A percentile compares a stretch with the other conserved stretches of the same genome.
These are phyloP conservation scores for Hydrotaea cyrtoneurina DNA, from an alignment of 2,888 invertebrate genomes.

Conservation along the genomic window DNA sequence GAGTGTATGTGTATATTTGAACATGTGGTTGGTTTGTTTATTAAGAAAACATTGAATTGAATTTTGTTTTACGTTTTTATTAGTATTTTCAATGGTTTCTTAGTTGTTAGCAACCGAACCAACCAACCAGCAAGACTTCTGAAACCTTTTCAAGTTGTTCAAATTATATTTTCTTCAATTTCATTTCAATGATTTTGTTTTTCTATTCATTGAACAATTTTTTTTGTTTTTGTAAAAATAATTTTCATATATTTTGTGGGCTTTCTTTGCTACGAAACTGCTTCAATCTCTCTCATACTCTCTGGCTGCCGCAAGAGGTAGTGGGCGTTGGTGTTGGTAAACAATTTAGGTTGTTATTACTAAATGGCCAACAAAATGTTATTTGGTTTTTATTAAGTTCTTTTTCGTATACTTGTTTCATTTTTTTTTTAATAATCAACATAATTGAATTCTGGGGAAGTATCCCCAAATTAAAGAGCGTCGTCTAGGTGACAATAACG, in stretches of 20 bases:
- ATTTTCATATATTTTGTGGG: conserved; percentile 2
- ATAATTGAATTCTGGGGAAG: conserved; percentile 4
- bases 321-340: not conserved
- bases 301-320: not conserved
- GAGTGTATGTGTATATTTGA: too few species aligned
- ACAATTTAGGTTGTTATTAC: conserved; percentile 27
- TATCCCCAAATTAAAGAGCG: not conserved
- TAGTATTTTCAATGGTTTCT: conserved; percentile 9
- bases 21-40: conserved; percentile 29
- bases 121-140: not conserved
- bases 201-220: not conserved
- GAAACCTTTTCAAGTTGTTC: conserved; percentile 4
- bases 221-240: not conserved
- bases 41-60: conserved; percentile 44
- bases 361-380: conserved; percentile 10
- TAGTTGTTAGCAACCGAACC: too few species aligned
- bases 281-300: not conserved
- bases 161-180: not conserved
- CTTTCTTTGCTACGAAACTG: not conserved
- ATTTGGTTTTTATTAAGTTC: not conserved
- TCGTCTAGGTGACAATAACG: too few species aligned
- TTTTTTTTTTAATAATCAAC: not conserved
- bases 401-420: not conserved
- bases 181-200: not conserved
- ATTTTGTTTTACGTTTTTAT: conserved; percentile 21